These are phyloP conservation scores for Rhabdomys pumilio DNA, from an alignment of 2,797 vertebrate species.

Conservation along the genomic window DNA sequence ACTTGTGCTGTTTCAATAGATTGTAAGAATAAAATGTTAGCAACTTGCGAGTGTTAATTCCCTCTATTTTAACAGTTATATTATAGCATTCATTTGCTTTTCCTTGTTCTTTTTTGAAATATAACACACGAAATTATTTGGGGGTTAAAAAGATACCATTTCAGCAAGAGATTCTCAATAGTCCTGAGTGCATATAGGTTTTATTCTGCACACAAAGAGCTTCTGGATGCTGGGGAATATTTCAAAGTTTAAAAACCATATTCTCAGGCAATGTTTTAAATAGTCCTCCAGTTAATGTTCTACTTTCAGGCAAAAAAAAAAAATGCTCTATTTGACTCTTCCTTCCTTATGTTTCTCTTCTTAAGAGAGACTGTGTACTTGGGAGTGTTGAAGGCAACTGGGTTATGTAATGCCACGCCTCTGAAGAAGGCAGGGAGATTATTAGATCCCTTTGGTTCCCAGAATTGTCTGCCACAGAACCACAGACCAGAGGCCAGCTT, in stretches of 20 bases:
- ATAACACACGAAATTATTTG: not conserved
- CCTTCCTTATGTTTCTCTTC: constrained; percentile 9
- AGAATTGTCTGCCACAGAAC: not conserved
- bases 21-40: not conserved
- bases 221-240: constrained; percentile 44
- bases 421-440: not conserved
- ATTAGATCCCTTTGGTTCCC: not conserved
- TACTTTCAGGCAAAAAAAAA: constrained; percentile 37
- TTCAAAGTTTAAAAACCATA: constrained; percentile 3
- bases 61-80: constrained; percentile 5
- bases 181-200: not conserved
- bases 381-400: not conserved
- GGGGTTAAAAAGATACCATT: not conserved
- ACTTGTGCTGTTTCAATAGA: not conserved
- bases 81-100: not conserved
- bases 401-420: not conserved
- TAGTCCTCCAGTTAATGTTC: constrained; percentile 1
- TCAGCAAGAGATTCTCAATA: not conserved
- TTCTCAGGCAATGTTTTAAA: constrained; percentile 26
- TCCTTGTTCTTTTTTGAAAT: not conserved
- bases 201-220: not conserved
- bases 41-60: constrained; percentile 3
- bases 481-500: not conserved
- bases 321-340: not conserved
- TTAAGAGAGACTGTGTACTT: not conserved